Percentiles rank a stretch among this genome's conserved stretches.
These are phyloP conservation scores for Syrmaticus mikado DNA, from an alignment of 2,113 vertebrate genomes.

Conservation along the genomic window DNA sequence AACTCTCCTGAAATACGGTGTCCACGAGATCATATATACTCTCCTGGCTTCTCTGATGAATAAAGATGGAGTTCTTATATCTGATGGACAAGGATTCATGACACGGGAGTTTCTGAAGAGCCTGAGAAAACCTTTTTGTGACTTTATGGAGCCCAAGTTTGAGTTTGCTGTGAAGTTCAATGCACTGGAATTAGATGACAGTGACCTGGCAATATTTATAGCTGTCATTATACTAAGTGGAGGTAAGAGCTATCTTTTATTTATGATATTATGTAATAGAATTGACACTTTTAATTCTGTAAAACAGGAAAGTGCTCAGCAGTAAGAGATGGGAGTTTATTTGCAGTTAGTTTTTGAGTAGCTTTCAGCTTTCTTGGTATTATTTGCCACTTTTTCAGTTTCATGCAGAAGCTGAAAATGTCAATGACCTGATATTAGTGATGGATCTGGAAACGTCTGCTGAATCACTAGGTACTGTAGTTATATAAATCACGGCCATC, in stretches of 20 bases:
- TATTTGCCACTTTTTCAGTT: neutral
- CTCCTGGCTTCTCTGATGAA: constrained; percentile 98
- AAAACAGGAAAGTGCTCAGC: neutral
- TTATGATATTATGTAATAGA: neutral
- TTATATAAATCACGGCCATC: neutral
- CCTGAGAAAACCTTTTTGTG: constrained; percentile 93
- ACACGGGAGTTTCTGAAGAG: constrained; percentile 98
- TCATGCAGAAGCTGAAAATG: constrained; percentile 9
- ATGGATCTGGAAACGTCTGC: neutral
- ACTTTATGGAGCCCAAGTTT: constrained; percentile 99
- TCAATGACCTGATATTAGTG: neutral
- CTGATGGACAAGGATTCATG: constrained; percentile 98
- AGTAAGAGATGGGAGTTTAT: neutral
- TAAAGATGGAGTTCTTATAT: constrained; percentile 96
- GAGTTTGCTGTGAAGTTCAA: constrained; percentile 99
- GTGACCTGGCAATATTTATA: constrained; percentile 97
- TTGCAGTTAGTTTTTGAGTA: neutral
- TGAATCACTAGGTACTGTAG: neutral
- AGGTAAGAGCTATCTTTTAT: constrained; percentile 80
- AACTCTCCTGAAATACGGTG: constrained; percentile 95
- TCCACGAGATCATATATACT: constrained; percentile 96
- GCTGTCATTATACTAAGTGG: constrained; percentile 98
- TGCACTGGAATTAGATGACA: constrained; percentile 96
- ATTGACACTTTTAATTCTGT: neutral
- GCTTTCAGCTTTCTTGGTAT: neutral